A percentile compares a stretch with the other conserved stretches of the same genome.
phyloP scores from a whole-genome alignment of 2,888 invertebrate species.

The Drosophila cracens region DNA sequence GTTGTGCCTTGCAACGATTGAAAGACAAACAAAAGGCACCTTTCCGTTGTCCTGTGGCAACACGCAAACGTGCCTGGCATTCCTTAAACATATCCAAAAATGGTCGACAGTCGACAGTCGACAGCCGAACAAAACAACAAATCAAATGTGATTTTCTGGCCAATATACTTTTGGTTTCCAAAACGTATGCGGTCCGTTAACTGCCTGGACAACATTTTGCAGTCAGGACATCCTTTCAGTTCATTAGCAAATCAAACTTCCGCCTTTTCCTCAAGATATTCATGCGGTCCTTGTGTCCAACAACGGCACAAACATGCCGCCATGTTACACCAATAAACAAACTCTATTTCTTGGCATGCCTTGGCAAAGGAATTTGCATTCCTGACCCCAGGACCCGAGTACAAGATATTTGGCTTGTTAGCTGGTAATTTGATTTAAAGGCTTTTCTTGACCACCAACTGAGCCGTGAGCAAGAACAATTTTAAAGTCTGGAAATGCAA shows the following conservation, averaged over 20 bases:
- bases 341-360: constrained; percentile 24
- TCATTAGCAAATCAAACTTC: constrained; percentile 83
- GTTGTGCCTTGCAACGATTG: constrained; percentile 29
- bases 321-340: constrained; percentile 55
- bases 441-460: constrained; percentile 45
- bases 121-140: constrained; percentile 33
- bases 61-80: constrained; percentile 77
- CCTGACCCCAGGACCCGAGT: constrained; percentile 36
- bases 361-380: constrained; percentile 65
- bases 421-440: constrained; percentile 75
- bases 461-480: neutral
- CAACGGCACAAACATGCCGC: constrained; percentile 37
- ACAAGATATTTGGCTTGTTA: constrained; percentile 61
- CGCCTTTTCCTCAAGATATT: constrained; percentile 67
- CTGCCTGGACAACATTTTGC: constrained; percentile 36
- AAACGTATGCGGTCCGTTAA: constrained; percentile 31
- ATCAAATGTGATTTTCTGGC: constrained; percentile 80
- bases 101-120: constrained; percentile 8
- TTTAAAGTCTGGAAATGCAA: neutral
- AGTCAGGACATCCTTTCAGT: constrained; percentile 63
- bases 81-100: constrained; percentile 32
- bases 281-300: constrained; percentile 35
- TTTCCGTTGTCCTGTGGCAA: constrained; percentile 61
- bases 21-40: constrained; percentile 56
- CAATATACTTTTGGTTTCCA: constrained; percentile 59